These are phyloP conservation scores for Macheiramphus alcinus DNA, from an alignment of 2,113 vertebrate genomes.

Conservation along the genomic window DNA sequence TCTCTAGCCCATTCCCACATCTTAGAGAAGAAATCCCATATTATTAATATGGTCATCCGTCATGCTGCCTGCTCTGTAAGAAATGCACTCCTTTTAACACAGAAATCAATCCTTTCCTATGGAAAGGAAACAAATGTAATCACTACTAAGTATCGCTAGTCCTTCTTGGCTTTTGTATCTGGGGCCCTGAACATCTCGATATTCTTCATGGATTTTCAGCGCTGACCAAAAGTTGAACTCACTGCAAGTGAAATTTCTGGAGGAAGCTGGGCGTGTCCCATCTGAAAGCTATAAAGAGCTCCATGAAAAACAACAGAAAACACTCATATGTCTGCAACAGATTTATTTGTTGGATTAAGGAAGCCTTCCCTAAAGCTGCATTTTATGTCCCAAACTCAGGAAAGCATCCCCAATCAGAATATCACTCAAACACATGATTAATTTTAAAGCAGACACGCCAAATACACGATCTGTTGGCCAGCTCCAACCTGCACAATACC, in stretches of 20 bases:
- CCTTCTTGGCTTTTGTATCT: neutral
- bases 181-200: neutral
- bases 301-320: slow-evolving; percentile 26
- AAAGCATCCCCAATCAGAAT: neutral
- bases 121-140: slow-evolving; percentile 1
- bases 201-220: neutral
- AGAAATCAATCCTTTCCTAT: slow-evolving; percentile 12
- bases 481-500: neutral
- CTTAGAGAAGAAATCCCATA: neutral
- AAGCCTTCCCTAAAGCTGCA: neutral
- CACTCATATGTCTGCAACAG: neutral
- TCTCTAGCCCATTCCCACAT: neutral
- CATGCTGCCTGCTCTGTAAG: neutral
- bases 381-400: neutral
- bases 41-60: neutral
- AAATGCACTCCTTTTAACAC: neutral
- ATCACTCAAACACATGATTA: neutral
- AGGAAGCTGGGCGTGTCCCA: slow-evolving; percentile 37
- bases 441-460: neutral
- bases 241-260: slow-evolving; percentile 28
- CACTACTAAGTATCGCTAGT: neutral
- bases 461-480: neutral
- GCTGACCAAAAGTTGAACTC: slow-evolving; percentile 46
- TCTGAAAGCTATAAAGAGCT: slow-evolving; percentile 54
- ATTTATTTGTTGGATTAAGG: slow-evolving; percentile 43